Evolutionary conservation across 1,140 invertebrate species (phyloP).

Genomic region (Cecropterus lyciades): DNA sequence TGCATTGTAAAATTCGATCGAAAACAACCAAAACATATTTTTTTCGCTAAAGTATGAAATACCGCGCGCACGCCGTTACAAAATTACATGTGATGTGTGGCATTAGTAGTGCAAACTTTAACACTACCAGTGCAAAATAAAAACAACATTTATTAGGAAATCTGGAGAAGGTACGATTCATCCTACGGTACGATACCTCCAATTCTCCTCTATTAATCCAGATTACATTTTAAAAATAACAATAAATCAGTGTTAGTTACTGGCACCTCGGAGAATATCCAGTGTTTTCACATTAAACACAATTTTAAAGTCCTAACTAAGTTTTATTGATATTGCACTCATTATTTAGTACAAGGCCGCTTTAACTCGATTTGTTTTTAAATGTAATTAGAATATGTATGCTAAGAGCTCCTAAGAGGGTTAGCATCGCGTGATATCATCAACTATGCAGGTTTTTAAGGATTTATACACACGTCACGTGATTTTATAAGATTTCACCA

Average conservation of each 20-base stretch:
- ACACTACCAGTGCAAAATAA: too few relatives aligned
- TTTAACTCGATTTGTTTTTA: constrained; percentile 22
- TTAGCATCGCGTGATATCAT: constrained; percentile 22
- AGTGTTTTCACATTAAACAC: constrained; percentile 28
- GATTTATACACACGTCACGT: neutral
- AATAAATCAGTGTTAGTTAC: constrained; percentile 2
- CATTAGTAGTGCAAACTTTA: too few relatives aligned
- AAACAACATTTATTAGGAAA: too few relatives aligned
- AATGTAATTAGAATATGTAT: constrained; percentile 18
- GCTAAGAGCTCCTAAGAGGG: neutral
- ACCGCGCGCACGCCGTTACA: too few relatives aligned
- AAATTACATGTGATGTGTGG: too few relatives aligned
- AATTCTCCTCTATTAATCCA: constrained; percentile 8
- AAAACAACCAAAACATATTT: too few relatives aligned
- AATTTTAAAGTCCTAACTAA: constrained; percentile 32
- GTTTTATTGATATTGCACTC: constrained; percentile 29
- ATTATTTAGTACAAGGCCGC: constrained; percentile 23
- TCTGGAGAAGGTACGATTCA: too few relatives aligned
- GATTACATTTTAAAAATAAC: constrained; percentile 13
- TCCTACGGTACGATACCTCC: too few relatives aligned
- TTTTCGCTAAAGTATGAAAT: too few relatives aligned
- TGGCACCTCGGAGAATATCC: constrained; percentile 13
- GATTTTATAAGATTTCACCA: too few relatives aligned
- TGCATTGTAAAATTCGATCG: too few relatives aligned
- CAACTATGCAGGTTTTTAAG: neutral